Conservation (phyloP, 2,888 invertebrate species). For the Furcula furcula region DNA sequence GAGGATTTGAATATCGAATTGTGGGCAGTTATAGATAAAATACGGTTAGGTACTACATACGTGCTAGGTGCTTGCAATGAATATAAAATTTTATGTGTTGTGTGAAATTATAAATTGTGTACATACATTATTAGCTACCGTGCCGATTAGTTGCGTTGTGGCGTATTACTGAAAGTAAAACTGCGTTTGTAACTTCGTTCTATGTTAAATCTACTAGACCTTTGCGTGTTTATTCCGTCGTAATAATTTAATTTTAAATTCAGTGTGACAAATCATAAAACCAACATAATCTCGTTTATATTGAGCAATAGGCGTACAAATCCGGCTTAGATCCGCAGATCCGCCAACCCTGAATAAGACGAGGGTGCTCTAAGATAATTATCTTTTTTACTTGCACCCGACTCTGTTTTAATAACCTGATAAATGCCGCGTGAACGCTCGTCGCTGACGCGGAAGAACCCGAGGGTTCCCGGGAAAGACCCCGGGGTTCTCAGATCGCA, state of each 20-base stretch:
- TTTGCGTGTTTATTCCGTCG: too few relatives aligned
- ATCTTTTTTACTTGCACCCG: constrained; percentile 79
- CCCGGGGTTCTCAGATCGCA: neutral
- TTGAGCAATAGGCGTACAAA: constrained; percentile 4
- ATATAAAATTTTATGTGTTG: too few relatives aligned
- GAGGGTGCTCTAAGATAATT: constrained; percentile 79
- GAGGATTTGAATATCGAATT: constrained; percentile 4
- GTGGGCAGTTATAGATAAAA: constrained; percentile 5
- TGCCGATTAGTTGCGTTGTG: too few relatives aligned
- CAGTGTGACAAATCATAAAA: too few relatives aligned
- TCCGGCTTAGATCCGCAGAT: neutral
- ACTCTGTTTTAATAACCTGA: constrained; percentile 76
- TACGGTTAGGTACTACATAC: too few relatives aligned
- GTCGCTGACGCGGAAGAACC: constrained; percentile 68
- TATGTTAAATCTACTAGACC: too few relatives aligned
- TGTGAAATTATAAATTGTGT: too few relatives aligned
- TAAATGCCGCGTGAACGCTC: constrained; percentile 80
- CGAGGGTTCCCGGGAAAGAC: constrained; percentile 64
- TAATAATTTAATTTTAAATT: too few relatives aligned
- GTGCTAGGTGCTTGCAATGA: too few relatives aligned
- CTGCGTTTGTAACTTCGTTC: too few relatives aligned
- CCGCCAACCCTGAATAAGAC: constrained; percentile 66
- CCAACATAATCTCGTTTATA: constrained; percentile 8
- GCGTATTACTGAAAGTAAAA: too few relatives aligned
- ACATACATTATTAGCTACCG: too few relatives aligned